These are phyloP conservation scores for Colossoma macropomum DNA, from an alignment of 2,113 vertebrate species.

Conservation along the genomic window DNA sequence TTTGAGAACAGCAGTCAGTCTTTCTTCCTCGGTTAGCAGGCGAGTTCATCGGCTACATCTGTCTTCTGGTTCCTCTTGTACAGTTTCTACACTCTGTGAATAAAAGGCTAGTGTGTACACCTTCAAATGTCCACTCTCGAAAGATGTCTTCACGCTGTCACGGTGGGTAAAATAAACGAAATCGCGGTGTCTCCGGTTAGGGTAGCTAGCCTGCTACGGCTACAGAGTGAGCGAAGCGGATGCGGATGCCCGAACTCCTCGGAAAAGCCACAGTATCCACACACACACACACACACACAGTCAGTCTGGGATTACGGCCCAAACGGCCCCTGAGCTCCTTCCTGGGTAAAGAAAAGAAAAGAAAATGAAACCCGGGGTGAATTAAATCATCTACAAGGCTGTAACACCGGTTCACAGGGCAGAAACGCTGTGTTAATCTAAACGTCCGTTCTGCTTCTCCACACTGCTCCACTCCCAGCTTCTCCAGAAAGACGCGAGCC, in stretches of 20 bases:
- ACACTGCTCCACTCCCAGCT: conserved; percentile 19
- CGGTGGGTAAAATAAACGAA: background rate
- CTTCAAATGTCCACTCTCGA: background rate
- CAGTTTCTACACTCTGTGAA: background rate
- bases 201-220: conserved; percentile 6
- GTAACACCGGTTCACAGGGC: background rate
- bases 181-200: background rate
- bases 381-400: background rate
- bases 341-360: conserved; percentile 1
- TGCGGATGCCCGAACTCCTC: conserved; percentile 44
- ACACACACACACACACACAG: conserved; percentile 15
- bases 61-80: conserved; percentile 4
- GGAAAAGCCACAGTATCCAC: conserved; percentile 17
- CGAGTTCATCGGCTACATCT: conserved; percentile 16
- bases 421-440: background rate
- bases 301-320: conserved; percentile 40
- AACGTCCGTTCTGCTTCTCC: background rate
- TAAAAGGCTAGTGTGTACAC: background rate
- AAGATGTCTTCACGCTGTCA: background rate
- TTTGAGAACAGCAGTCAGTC: conserved; percentile 29
- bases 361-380: background rate
- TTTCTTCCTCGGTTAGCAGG: conserved; percentile 37
- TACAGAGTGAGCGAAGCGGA: conserved; percentile 27
- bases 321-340: conserved; percentile 2
- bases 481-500: conserved; percentile 19